These are phyloP conservation scores for Miniopterus natalensis DNA, from an alignment of 2,113 vertebrate species.

Conservation along the genomic window DNA sequence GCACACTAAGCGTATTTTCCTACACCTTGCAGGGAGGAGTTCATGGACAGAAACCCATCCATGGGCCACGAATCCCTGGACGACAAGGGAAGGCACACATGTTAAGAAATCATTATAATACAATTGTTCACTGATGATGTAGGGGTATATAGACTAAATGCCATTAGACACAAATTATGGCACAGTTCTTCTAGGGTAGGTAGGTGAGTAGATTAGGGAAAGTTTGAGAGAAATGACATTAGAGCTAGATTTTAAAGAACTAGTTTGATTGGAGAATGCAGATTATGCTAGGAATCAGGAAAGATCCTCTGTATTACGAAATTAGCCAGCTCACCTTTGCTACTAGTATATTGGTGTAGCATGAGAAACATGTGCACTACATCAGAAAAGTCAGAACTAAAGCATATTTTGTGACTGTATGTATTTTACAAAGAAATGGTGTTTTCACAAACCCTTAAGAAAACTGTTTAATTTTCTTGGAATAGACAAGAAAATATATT, in stretches of 20 bases:
- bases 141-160: background rate
- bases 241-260: background rate
- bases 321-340: background rate
- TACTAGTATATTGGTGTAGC: background rate
- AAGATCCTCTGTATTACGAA: background rate
- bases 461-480: background rate
- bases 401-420: background rate
- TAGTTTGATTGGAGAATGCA: background rate
- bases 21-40: background rate
- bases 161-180: background rate
- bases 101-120: background rate
- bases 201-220: background rate
- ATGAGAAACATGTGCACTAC: background rate
- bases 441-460: background rate
- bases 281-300: background rate
- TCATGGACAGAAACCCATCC: background rate
- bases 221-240: background rate
- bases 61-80: background rate
- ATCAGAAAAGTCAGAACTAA: background rate
- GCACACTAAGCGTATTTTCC: background rate
- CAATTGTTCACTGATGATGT: background rate
- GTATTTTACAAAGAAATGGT: conserved; percentile 26
- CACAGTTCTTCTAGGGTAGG: background rate
- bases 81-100: background rate
- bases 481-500: background rate